Percentiles rank a stretch among this genome's conserved stretches.
Conservation (phyloP, 2,888 invertebrate species). For the Drosophila prolongata region DNA sequence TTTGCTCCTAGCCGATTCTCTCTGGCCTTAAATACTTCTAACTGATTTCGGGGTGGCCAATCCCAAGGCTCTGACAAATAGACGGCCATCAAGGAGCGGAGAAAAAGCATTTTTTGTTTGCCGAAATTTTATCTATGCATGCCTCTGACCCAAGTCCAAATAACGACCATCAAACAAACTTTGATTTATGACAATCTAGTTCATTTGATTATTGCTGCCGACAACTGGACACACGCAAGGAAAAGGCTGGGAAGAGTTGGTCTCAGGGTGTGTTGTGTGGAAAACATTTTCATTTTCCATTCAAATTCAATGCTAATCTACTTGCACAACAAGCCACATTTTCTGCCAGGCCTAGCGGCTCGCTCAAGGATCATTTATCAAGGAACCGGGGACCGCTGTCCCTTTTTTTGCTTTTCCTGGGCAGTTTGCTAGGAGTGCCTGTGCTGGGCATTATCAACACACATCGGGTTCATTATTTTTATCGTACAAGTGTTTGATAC, state of each 20-base stretch:
- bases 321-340: conserved; percentile 67
- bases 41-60: conserved; percentile 16
- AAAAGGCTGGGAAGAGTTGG: conserved; percentile 16
- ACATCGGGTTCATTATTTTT: conserved; percentile 69
- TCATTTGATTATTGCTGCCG: conserved; percentile 71
- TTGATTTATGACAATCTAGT: conserved; percentile 75
- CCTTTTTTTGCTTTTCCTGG: conserved; percentile 42
- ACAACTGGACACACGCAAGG: conserved; percentile 16
- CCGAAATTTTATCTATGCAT: conserved; percentile 56
- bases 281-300: conserved; percentile 75
- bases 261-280: conserved; percentile 19
- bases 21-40: conserved; percentile 24
- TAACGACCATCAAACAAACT: conserved; percentile 63
- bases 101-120: conserved; percentile 34
- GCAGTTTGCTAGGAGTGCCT: conserved; percentile 38
- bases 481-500: conserved; percentile 38
- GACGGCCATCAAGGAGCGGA: conserved; percentile 22
- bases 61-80: conserved; percentile 40
- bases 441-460: conserved; percentile 67
- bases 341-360: conserved; percentile 31
- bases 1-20: conserved; percentile 2
- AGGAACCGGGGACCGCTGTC: conserved; percentile 49
- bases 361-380: conserved; percentile 70
- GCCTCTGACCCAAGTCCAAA: conserved; percentile 46
- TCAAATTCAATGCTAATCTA: conserved; percentile 78